Evolutionary conservation across 1,140 invertebrate genomes (phyloP).

Genomic region (Drosophila quadrilineata): DNA sequence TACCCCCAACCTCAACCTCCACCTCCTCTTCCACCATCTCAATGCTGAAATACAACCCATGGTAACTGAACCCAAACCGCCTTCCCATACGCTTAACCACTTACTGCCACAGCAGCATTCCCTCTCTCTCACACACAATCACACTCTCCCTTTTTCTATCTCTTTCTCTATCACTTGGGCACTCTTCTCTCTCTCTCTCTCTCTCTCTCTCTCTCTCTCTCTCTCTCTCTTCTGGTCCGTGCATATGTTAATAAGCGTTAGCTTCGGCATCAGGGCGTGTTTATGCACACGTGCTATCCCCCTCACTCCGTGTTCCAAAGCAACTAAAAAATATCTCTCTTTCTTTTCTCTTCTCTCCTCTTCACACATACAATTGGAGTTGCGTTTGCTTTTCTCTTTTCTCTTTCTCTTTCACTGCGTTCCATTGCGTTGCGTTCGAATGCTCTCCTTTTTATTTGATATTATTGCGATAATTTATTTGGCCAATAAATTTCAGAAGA

Average conservation of each 20-base stretch:
- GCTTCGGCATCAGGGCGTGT: constrained; percentile 61
- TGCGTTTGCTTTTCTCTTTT: neutral
- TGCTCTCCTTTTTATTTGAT: constrained; percentile 68
- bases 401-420: constrained; percentile 5
- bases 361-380: too few species aligned
- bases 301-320: neutral
- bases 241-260: constrained; percentile 78
- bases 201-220: neutral
- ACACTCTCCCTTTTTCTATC: neutral
- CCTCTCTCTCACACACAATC: neutral
- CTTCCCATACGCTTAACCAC: neutral
- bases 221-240: constrained; percentile 36
- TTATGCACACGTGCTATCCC: constrained; percentile 31
- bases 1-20: constrained; percentile 27
- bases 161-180: constrained; percentile 40
- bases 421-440: constrained; percentile 27
- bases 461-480: constrained; percentile 80
- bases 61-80: constrained; percentile 15
- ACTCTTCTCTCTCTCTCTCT: constrained; percentile 7
- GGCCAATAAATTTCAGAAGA: constrained; percentile 69
- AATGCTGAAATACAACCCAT: too few species aligned
- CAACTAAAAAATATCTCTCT: neutral
- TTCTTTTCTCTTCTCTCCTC: neutral
- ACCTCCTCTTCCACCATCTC: too few species aligned
- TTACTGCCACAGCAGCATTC: neutral